Conservation (phyloP, 2,888 invertebrate species). For the Ptychoptera contaminata region DNA sequence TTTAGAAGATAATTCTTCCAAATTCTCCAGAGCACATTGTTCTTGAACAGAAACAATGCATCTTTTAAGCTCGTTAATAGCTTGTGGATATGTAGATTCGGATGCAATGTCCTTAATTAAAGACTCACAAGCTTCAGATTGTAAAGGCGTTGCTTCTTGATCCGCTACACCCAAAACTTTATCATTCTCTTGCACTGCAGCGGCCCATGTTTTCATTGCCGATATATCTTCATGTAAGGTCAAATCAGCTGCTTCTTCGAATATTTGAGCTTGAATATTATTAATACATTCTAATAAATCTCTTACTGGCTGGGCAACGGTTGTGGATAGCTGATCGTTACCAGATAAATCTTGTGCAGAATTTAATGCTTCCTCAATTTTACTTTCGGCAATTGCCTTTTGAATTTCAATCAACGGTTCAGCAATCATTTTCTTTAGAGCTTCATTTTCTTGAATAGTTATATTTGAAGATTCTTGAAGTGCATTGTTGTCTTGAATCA, state of each 20-base stretch:
- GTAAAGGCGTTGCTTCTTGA: neutral
- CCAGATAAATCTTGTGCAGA: neutral
- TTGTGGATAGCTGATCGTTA: neutral
- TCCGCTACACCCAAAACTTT: neutral
- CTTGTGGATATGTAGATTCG: neutral
- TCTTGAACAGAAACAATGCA: conserved; percentile 16
- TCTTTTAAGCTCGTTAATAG: neutral
- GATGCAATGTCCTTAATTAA: too few species aligned
- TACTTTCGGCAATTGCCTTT: conserved; percentile 5
- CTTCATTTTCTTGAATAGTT: conserved; percentile 11
- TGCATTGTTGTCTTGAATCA: conserved; percentile 1
- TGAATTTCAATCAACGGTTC: conserved; percentile 10
- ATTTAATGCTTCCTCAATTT: conserved; percentile 7
- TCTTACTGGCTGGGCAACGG: conserved; percentile 1
- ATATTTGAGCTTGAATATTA: conserved; percentile 2
- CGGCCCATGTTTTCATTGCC: conserved; percentile 30
- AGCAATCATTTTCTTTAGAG: conserved; percentile 7
- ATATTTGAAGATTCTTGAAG: conserved; percentile 16
- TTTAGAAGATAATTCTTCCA: conserved; percentile 8
- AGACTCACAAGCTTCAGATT: too few species aligned
- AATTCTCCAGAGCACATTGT: conserved; percentile 13
- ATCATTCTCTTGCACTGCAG: neutral
- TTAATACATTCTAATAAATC: conserved; percentile 5
- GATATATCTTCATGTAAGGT: conserved; percentile 37
- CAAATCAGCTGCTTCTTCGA: conserved; percentile 33